A percentile compares a stretch with the other conserved stretches of the same genome.
These are phyloP conservation scores for Pipistrellus nathusii DNA, from an alignment of 2,797 vertebrate genomes.

Conservation along the genomic window DNA sequence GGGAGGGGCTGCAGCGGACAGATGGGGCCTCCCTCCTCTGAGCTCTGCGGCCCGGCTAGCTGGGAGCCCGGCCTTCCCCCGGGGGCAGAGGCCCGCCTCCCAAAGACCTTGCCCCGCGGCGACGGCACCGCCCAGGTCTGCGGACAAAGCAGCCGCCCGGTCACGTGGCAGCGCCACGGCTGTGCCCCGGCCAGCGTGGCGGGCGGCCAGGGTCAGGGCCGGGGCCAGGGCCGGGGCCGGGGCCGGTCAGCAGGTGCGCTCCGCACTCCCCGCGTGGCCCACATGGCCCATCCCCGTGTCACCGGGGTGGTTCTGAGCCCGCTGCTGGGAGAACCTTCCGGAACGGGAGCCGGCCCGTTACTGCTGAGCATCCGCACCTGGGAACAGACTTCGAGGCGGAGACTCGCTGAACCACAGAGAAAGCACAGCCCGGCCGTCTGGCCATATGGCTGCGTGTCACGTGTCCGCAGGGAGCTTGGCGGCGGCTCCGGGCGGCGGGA, in stretches of 20 bases:
- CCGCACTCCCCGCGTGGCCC: accelerated
- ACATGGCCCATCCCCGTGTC: accelerated
- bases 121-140: neutral
- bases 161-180: accelerated
- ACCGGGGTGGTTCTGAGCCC: neutral
- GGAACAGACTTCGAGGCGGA: neutral
- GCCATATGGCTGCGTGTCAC: slow-evolving; percentile 62
- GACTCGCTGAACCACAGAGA: neutral
- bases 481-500: neutral
- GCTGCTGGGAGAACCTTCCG: neutral
- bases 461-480: accelerated
- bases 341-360: neutral
- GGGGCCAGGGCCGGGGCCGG: no score
- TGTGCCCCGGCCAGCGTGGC: neutral
- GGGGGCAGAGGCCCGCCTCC: accelerated
- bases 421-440: slow-evolving; percentile 62
- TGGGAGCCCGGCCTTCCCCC: accelerated
- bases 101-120: accelerated
- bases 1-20: neutral
- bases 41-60: no score
- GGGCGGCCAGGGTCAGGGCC: neutral
- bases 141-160: neutral
- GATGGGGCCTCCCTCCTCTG: no score
- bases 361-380: neutral
- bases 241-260: accelerated